Evolutionary conservation across 2,113 vertebrate genomes (phyloP).

Genomic region (Ia io): DNA sequence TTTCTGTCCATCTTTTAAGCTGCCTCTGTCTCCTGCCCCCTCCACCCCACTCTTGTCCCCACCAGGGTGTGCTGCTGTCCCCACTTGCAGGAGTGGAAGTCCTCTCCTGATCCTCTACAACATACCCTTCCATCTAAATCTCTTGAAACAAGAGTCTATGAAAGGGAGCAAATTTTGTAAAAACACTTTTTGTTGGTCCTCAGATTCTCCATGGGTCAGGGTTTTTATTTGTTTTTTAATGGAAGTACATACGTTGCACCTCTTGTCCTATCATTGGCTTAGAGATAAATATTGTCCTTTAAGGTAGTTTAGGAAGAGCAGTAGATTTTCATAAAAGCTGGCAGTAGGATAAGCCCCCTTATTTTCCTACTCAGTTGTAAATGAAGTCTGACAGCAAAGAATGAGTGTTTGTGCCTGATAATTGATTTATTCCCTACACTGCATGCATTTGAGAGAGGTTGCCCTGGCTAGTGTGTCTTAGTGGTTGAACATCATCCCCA

Average conservation of each 20-base stretch:
- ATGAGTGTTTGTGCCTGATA: background rate
- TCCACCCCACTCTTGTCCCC: fast-evolving
- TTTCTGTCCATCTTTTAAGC: background rate
- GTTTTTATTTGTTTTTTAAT: slow-evolving; percentile 2
- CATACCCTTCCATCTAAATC: background rate
- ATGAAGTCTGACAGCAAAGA: background rate
- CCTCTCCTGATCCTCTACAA: background rate
- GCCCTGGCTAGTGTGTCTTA: no score
- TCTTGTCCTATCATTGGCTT: background rate
- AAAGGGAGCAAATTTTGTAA: background rate
- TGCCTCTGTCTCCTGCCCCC: background rate
- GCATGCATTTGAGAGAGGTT: background rate
- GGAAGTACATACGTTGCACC: background rate
- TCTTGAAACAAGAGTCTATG: background rate
- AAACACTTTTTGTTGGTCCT: background rate
- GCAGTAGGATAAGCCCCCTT: background rate
- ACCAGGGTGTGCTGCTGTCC: background rate
- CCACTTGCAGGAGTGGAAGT: background rate
- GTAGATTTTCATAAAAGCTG: background rate
- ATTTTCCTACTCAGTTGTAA: background rate
- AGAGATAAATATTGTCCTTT: background rate
- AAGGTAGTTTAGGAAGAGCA: background rate
- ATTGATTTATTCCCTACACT: background rate
- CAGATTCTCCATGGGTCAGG: background rate
- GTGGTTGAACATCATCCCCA: no score